These are phyloP conservation scores for Lamellibrachia columna DNA, from an alignment of 2,888 invertebrate species.

Conservation along the genomic window DNA sequence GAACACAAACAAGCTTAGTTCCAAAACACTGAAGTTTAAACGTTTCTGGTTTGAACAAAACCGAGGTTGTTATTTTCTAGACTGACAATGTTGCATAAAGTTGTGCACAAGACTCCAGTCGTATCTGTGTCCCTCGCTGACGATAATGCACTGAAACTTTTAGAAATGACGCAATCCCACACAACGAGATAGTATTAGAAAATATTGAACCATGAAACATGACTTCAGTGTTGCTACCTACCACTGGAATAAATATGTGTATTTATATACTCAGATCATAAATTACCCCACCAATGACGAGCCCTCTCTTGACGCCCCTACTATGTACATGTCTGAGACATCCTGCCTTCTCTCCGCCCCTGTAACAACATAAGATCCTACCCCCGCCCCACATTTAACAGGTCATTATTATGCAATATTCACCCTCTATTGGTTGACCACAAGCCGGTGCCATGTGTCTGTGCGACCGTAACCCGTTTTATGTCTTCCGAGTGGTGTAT, in stretches of 20 bases:
- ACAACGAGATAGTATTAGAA: background rate
- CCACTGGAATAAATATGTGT: background rate
- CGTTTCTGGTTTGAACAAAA: background rate
- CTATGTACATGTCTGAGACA: background rate
- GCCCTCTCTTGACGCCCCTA: constrained; percentile 4
- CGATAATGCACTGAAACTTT: background rate
- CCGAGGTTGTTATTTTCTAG: background rate
- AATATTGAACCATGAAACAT: constrained; percentile 4
- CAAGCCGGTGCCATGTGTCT: background rate
- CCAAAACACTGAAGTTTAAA: background rate
- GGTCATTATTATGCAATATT: background rate
- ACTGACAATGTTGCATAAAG: background rate
- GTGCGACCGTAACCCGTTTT: background rate
- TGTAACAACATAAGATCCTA: background rate
- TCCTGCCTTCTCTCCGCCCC: background rate
- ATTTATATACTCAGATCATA: constrained; percentile 4
- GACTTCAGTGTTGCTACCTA: background rate
- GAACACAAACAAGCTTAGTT: background rate
- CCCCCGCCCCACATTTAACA: constrained; percentile 12
- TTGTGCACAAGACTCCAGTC: background rate
- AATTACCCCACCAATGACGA: constrained; percentile 12
- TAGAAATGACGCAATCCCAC: background rate
- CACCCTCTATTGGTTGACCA: background rate
- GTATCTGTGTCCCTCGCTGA: background rate
- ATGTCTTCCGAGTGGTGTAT: background rate